Conservation (phyloP, 2,888 invertebrate species). For the Seira sanloemensis region DNA sequence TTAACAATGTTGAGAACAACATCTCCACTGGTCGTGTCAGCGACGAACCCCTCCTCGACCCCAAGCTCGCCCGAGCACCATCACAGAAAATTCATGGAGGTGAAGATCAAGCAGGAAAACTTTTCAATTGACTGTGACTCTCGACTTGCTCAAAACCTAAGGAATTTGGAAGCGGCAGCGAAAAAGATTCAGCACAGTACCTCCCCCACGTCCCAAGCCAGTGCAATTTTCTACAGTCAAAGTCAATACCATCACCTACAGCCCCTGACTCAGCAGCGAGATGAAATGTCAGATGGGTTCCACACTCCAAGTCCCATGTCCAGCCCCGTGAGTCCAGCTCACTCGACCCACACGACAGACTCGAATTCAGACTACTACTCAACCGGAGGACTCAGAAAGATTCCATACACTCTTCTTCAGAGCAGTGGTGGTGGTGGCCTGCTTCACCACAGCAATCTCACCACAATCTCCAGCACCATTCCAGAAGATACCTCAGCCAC, state of each 20-base stretch:
- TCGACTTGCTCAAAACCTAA: constrained; percentile 54
- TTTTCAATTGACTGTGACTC: constrained; percentile 63
- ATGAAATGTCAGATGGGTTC: constrained; percentile 74
- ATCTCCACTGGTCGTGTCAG: not conserved
- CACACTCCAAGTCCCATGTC: constrained; percentile 78
- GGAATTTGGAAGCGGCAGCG: constrained; percentile 56
- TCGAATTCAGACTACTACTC: constrained; percentile 54
- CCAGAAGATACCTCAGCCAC: not conserved
- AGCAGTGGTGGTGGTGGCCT: constrained; percentile 25
- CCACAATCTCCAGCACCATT: not conserved
- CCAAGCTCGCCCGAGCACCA: constrained; percentile 29
- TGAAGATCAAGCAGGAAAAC: constrained; percentile 66
- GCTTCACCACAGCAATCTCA: constrained; percentile 17
- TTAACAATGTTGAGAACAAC: constrained; percentile 51
- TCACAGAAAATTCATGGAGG: constrained; percentile 60
- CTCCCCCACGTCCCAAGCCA: constrained; percentile 25
- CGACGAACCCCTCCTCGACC: not conserved
- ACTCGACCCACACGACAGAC: constrained; percentile 64
- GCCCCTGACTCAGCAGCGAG: constrained; percentile 19
- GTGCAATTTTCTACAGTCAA: constrained; percentile 43
- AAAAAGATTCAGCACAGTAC: constrained; percentile 44
- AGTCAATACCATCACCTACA: constrained; percentile 37
- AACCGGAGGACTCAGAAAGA: constrained; percentile 20
- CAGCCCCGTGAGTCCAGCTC: constrained; percentile 67
- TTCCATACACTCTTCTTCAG: constrained; percentile 33